Base-by-base conservation (phyloP, 2,797 vertebrate genomes). In the Ctenochaetus hawaiiensis region DNA sequence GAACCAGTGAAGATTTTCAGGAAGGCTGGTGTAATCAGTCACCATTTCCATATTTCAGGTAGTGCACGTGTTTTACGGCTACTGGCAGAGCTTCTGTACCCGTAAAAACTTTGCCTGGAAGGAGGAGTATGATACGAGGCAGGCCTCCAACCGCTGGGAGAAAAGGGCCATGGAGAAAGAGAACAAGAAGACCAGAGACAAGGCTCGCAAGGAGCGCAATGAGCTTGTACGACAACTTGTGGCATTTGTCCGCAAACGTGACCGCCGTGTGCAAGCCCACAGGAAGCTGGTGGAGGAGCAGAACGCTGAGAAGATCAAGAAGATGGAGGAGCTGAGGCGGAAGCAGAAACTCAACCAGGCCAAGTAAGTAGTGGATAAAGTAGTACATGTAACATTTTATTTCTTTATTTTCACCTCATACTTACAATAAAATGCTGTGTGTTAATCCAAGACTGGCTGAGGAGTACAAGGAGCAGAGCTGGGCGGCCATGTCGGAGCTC, bases 141-240 rank as follows among this genome's bases (percentile, higher is more conserved):
- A 98, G 65, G 98, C 96, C 4, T 96, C 96, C 67, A 99, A 99
- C 93, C 97, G 97, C 86, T 99, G 97, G 97, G 97, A 98, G 90
- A 99, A 99, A 67, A 93, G 98, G 22, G 98, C 97, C 52, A 99
- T 99, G 98, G 98, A 99, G 87, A 99, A 99, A 85, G 98, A 99
- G 74, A 99, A 99, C 94, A 98, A 96, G 89, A 98, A 98, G 91
- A 96, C 92, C 0, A 94, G 98, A 5, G 98, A 99, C 4, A 98
- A 96, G 89, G 96, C 96, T 1, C 94, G 96, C 45, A 98, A 96
- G 82, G 98, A 99, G 89, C 96, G 97, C 81, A 97, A 95, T 0
- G 98, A 99, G 78, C 88, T 99, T 0, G 92, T 99, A 62, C 96
- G 97, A 0, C 96, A 98, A 60, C 95, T 99, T 0, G 97, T 99